Conservation (phyloP, 2,797 vertebrate genomes). For the Onychomys leucogaster region DNA sequence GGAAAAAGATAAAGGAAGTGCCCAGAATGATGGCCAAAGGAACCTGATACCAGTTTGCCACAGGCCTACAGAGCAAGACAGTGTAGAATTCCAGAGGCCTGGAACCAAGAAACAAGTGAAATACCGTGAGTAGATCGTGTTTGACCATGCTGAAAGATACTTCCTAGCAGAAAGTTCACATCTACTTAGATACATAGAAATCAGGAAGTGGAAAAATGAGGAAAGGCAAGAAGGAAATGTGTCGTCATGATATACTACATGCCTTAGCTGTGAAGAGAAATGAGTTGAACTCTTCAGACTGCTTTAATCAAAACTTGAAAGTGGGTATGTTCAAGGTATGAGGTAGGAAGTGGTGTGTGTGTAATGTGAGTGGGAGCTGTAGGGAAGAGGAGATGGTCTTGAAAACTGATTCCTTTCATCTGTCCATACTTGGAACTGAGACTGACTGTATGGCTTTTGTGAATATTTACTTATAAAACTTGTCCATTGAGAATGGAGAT, state of each 20-base stretch:
- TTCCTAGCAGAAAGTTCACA: neutral
- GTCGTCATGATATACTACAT: neutral
- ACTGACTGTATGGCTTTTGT: neutral
- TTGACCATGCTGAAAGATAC: neutral
- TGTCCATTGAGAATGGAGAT: neutral
- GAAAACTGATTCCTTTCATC: neutral
- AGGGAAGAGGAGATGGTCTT: neutral
- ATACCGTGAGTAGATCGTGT: neutral
- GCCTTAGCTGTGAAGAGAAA: neutral
- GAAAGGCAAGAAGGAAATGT: neutral
- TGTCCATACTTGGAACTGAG: neutral
- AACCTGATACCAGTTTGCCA: neutral
- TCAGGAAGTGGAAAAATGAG: neutral
- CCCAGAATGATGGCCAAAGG: neutral
- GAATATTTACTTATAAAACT: neutral
- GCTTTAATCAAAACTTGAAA: constrained; percentile 8
- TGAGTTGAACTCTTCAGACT: neutral
- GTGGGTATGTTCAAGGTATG: neutral
- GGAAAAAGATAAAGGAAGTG: neutral
- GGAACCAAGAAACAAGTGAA: neutral
- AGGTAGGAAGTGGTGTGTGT: neutral
- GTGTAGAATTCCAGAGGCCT: neutral
- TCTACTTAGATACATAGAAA: neutral
- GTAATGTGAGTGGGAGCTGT: neutral
- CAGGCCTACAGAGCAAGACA: neutral